Base-by-base conservation (phyloP, 2,113 vertebrate genomes). In the Thamnaconus septentrionalis region DNA sequence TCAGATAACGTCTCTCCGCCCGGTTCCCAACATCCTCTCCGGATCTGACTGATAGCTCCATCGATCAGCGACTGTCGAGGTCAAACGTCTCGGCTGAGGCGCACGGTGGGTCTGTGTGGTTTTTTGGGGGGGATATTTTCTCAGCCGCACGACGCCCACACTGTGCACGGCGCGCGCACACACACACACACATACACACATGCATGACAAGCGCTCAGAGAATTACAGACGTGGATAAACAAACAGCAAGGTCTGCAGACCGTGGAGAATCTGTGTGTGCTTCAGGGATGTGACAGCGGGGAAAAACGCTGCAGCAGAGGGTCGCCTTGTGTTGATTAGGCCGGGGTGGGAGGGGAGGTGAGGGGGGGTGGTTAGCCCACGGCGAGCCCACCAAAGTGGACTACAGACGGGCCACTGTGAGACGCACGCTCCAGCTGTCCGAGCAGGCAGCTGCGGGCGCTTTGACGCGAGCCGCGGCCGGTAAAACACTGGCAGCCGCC, bases 401-500 rank as follows among this genome's bases (percentile, higher is more conserved):
- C 77, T 78, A 88, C 86, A 85, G 71, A 71, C 77, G 56, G 63
- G 61, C 75, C 66, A 80, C 79, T 87, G 82, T 82, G 66, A 74
- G 69, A 66, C 68, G 66, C 69, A 41, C 76, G 69, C 56, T 61
- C 41, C 47, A 61, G 43, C 59, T 66, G 73, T 59, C 56, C 71
- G 66, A 69, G 57, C 77, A 75, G 83, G 82, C 63, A 57, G 63
- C 41, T 50, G 61, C 66, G 73, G 43, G 56, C 52, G 47, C 48
- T 31, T 31, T 31, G 18, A 31, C 18, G 18, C 18, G 18, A 31
- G 18, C 18, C 18, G 18, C 18, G 18, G 18, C 18, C 18, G 18
- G 18, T 31, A 31, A 31, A 1, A 31, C 18, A 31, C 18, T 66
- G 56, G 60, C 1, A 5, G 44, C 43, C 42, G 61, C 52, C 5